These are phyloP conservation scores for Sitophilus oryzae DNA, from an alignment of 1,140 invertebrate species.

Conservation along the genomic window DNA sequence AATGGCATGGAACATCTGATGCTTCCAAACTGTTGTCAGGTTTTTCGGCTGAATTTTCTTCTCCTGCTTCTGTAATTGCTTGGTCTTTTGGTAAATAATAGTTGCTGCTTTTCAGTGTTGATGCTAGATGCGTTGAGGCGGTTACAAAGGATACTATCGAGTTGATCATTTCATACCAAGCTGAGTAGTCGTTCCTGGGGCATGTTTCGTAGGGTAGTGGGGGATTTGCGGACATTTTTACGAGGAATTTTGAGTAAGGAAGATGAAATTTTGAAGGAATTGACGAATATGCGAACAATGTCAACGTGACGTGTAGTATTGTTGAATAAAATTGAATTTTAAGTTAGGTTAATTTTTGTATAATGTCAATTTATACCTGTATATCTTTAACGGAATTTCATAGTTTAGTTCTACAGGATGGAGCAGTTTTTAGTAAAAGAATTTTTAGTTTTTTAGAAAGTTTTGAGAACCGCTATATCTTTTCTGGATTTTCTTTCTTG, in stretches of 20 bases:
- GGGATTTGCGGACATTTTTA: conserved; percentile 13
- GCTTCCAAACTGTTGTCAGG: not conserved
- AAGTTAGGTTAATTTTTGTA: too few species aligned
- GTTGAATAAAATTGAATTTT: too few species aligned
- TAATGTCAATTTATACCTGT: too few species aligned
- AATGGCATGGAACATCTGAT: conserved; percentile 14
- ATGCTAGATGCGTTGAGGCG: conserved; percentile 13
- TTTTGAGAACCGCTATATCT: too few species aligned
- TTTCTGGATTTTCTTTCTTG: too few species aligned
- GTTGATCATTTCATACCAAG: conserved; percentile 15
- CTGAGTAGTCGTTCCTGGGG: not conserved
- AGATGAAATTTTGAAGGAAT: too few species aligned
- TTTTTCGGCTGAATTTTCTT: not conserved
- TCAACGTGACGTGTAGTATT: too few species aligned
- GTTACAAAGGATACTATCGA: conserved; percentile 18
- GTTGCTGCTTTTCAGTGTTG: conserved; percentile 5
- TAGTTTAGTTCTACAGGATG: too few species aligned
- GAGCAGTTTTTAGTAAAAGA: too few species aligned
- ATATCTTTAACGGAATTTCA: too few species aligned
- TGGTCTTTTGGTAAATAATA: conserved; percentile 1
- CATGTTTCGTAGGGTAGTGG: not conserved
- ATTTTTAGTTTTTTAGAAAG: too few species aligned
- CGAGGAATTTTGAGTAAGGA: conserved; percentile 14
- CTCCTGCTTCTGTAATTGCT: not conserved
- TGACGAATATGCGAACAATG: too few species aligned